Base-by-base conservation (phyloP, 2,888 invertebrate genomes). In the Brachypterus glaber region DNA sequence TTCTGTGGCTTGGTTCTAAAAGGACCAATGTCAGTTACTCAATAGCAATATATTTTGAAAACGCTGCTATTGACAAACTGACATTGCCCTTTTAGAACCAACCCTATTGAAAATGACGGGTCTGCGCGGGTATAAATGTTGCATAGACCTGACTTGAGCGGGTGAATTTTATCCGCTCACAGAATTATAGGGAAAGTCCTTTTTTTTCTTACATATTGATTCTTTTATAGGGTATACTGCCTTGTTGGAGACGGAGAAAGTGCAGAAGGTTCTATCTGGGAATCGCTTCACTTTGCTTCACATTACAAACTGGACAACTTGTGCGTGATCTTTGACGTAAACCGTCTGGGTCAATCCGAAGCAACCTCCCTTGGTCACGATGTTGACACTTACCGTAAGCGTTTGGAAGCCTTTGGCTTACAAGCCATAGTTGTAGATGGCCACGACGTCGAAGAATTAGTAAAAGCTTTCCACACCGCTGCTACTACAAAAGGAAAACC, bases 181-280 rank as follows among this genome's bases (percentile, higher is more conserved):
- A n/a, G n/a, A n/a, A n/a, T n/a, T n/a, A n/a, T n/a, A n/a, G n/a
- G n/a, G n/a, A n/a, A n/a, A n/a, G n/a, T n/a, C n/a, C n/a, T n/a
- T n/a, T n/a, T n/a, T n/a, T n/a, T n/a, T n/a, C n/a, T n/a, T n/a
- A n/a, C n/a, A n/a, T n/a, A n/a, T n/a, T n/a, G n/a, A n/a, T n/a
- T n/a, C n/a, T n/a, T 40, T 59, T 63, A 5, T 65, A 90, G 97
- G 55, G 92, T 92, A 2, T 98, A 85, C 68, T 95, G 95, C 59
- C 59, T 99, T 51, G 77, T 99, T 41, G 98, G 98, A 8, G 98
- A 98, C 70, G 98, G 98, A 4, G 98, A 98, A 70, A 86, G 91
- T 37, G 95, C 97, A 0, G 98, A 98, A 71, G 98, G 98, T 40
- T 93, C 93, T 31, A 77, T 97, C 48, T 97, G 96, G 96, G 96